Conservation (phyloP, 2,113 vertebrate species). For the Apeltes quadracus region DNA sequence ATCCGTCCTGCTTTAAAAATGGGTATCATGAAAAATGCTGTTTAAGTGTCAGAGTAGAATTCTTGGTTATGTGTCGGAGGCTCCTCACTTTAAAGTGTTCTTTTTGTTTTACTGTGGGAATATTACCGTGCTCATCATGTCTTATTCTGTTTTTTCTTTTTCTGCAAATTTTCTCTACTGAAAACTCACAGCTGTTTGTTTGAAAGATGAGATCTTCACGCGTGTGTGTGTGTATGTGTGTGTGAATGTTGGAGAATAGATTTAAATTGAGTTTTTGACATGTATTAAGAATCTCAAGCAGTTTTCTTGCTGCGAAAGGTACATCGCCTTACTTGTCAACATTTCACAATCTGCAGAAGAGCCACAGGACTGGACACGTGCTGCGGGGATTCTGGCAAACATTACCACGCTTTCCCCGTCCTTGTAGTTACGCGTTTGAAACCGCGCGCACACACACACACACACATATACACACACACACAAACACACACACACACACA, state of each 20-base stretch:
- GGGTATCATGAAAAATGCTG: constrained; percentile 10
- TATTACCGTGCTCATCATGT: constrained; percentile 22
- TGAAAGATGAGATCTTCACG: background rate
- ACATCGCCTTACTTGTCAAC: constrained; percentile 25
- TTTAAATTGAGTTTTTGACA: background rate
- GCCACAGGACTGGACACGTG: constrained; percentile 4
- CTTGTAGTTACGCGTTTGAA: background rate
- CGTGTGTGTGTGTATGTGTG: background rate
- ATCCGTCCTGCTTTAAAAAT: constrained; percentile 40
- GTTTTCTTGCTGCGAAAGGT: constrained; percentile 20
- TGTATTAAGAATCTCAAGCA: constrained; percentile 28
- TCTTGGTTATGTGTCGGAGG: constrained; percentile 12
- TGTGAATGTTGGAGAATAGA: background rate
- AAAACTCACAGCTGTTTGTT: background rate
- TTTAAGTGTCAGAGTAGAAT: constrained; percentile 17
- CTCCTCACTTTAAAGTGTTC: constrained; percentile 10
- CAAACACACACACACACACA: too few species aligned
- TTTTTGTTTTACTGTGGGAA: constrained; percentile 22
- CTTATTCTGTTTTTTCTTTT: constrained; percentile 23
- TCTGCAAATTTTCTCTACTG: background rate
- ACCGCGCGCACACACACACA: too few species aligned
- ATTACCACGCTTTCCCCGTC: background rate
- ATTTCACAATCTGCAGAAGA: constrained; percentile 9
- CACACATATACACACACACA: background rate
- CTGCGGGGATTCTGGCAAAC: constrained; percentile 11